Percentiles rank a stretch among this genome's conserved stretches.
phyloP scores from a whole-genome alignment of 2,797 vertebrate genomes.

The Propithecus perrieri region DNA sequence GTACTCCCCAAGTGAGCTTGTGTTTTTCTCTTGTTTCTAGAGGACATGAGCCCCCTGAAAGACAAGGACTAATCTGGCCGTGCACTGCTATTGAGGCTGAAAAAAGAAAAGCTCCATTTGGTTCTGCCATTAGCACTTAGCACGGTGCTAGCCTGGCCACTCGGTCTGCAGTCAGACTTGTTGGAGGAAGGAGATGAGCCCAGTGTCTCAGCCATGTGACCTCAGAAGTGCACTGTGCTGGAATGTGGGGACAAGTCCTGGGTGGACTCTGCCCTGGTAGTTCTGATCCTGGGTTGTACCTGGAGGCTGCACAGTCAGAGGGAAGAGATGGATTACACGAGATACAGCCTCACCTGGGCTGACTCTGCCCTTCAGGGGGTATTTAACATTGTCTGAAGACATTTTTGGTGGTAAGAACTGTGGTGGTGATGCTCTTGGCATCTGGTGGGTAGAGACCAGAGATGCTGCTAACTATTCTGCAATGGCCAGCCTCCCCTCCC shows the following conservation, averaged over 20 bases:
- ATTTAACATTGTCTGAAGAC: background rate
- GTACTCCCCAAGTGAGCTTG: background rate
- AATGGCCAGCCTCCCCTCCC: background rate
- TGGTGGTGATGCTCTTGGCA: background rate
- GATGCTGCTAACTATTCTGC: background rate
- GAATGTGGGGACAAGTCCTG: background rate
- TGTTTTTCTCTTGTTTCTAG: background rate
- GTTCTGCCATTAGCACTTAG: background rate
- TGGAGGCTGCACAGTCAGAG: background rate
- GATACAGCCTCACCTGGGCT: background rate
- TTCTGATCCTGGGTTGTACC: background rate
- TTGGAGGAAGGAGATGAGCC: background rate
- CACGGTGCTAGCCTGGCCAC: background rate
- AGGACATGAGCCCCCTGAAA: background rate
- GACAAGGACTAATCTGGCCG: background rate
- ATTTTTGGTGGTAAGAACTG: background rate
- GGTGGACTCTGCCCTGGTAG: background rate
- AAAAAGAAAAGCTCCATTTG: background rate
- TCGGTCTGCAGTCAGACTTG: background rate
- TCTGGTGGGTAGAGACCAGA: background rate
- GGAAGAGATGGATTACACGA: background rate
- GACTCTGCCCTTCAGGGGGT: background rate
- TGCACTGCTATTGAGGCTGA: background rate
- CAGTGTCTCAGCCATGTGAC: rapidly evolving
- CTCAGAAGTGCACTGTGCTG: background rate